Evolutionary conservation across 2,888 invertebrate species (phyloP), one percentile per base, ranked within the genome.

Genomic region (Drosophila paranaensis): DNA sequence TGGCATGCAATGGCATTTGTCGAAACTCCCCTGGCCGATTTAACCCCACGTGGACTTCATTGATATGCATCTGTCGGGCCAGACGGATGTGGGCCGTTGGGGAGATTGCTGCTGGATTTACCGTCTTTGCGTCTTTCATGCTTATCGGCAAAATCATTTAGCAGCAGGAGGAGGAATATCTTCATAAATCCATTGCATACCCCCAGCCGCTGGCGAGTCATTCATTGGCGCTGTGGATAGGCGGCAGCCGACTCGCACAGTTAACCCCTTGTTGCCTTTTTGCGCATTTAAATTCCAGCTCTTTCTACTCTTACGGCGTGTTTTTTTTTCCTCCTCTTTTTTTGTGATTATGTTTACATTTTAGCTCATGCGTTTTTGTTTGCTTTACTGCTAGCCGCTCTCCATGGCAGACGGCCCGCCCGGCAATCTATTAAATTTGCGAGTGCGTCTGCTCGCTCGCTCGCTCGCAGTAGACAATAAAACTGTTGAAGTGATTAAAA

Each of bases 401-500:
- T 60, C 62, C 65, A 65, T 61, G 58, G 45, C 71, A 68, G 87
- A 68, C 70, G 64, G 10, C 33, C 11, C 50, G 42, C 51, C 40
- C 56, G 73, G 74, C 88, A 89, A 87, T 87, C 86, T 89, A 84
- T 81, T 89, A 89, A 86, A 81, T 87, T 78, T 78, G 72, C 73
- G 82, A 79, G 75, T 89, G 89, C 89, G 87, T 74, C 75, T 72
- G 57, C 79, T 75, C 71, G 57, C 77, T 83, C 72, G n/a, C n/a
- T n/a, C n/a, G n/a, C n/a, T n/a, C n/a, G 48, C 73, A 50, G 71
- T 60, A 77, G 75, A 84, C 82, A 89, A 89, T 87, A 80, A 86
- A 89, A 84, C 82, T 79, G 77, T 80, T 89, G 77, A 88, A 87
- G 89, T 87, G 89, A 89, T 87, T 89, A 87, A 87, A 86, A 89